Percentiles rank a stretch among this genome's conserved stretches.
Conservation (phyloP, 2,888 invertebrate genomes). For the Megastigmus dorsalis region DNA sequence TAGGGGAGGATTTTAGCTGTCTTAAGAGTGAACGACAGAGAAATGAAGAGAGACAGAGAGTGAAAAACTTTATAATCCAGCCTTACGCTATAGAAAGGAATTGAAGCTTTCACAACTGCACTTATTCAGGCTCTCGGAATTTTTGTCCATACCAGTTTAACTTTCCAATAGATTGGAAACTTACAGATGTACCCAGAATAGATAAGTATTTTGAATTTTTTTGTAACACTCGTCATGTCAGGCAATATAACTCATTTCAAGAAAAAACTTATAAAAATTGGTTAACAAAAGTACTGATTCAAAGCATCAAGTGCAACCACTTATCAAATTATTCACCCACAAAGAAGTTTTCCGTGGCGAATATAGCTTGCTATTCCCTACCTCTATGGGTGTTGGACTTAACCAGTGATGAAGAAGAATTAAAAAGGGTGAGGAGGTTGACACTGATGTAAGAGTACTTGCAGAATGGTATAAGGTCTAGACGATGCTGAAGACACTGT, state of each 20-base stretch:
- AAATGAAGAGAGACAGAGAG: slow-evolving; percentile 17
- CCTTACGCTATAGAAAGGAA: neutral
- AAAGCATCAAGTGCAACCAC: too few relatives aligned
- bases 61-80: slow-evolving; percentile 50
- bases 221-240: too few relatives aligned
- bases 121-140: neutral
- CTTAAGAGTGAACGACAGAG: slow-evolving; percentile 11
- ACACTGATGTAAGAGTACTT: neutral
- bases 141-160: neutral
- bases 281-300: too few relatives aligned
- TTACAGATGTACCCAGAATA: too few relatives aligned
- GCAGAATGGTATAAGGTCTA: neutral
- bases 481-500: neutral
- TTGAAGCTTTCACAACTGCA: neutral
- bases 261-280: too few relatives aligned
- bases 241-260: too few relatives aligned
- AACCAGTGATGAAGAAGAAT: slow-evolving; percentile 1
- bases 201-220: too few relatives aligned
- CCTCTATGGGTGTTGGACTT: neutral
- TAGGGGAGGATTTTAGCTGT: slow-evolving; percentile 1
- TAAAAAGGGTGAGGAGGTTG: neutral
- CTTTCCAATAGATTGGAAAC: neutral
- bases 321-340: too few relatives aligned
- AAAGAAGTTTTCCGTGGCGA: too few relatives aligned
- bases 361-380: too few relatives aligned